Conservation (phyloP, 2,888 invertebrate species). For the Apodemia mormo region DNA sequence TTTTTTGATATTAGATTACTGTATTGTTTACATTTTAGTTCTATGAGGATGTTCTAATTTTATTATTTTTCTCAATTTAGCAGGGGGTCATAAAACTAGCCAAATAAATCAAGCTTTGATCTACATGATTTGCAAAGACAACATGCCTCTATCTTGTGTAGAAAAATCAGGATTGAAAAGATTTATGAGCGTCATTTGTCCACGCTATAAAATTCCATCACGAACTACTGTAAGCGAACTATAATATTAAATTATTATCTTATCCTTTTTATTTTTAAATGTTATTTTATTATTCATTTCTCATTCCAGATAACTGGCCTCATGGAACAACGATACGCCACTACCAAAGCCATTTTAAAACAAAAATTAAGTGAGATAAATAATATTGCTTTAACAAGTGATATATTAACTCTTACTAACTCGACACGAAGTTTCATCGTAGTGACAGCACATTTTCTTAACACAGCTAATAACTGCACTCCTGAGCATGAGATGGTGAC, state of each 20-base stretch:
- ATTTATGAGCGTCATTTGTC: constrained; percentile 30
- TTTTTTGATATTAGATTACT: background rate
- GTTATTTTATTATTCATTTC: constrained; percentile 21
- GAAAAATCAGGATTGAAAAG: constrained; percentile 34
- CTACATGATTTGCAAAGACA: constrained; percentile 32
- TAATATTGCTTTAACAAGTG: constrained; percentile 28
- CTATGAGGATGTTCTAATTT: constrained; percentile 22
- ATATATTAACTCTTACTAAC: constrained; percentile 29
- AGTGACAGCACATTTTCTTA: constrained; percentile 25
- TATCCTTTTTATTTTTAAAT: constrained; percentile 28
- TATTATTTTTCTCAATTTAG: constrained; percentile 20
- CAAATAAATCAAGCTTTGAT: constrained; percentile 24
- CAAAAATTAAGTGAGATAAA: constrained; percentile 27
- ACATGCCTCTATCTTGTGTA: constrained; percentile 34
- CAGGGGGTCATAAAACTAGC: constrained; percentile 21
- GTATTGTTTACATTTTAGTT: constrained; percentile 23
- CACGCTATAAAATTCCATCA: constrained; percentile 20
- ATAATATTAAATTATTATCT: constrained; percentile 27
- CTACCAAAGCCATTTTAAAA: constrained; percentile 35
- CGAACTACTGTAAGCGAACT: constrained; percentile 27
- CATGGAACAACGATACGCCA: constrained; percentile 28
- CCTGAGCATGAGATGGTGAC: constrained; percentile 25
- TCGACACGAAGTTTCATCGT: constrained; percentile 26
- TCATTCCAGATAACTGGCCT: constrained; percentile 32
- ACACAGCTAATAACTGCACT: constrained; percentile 20